Conservation (phyloP, 2,888 invertebrate species). For the Tillus elongatus region DNA sequence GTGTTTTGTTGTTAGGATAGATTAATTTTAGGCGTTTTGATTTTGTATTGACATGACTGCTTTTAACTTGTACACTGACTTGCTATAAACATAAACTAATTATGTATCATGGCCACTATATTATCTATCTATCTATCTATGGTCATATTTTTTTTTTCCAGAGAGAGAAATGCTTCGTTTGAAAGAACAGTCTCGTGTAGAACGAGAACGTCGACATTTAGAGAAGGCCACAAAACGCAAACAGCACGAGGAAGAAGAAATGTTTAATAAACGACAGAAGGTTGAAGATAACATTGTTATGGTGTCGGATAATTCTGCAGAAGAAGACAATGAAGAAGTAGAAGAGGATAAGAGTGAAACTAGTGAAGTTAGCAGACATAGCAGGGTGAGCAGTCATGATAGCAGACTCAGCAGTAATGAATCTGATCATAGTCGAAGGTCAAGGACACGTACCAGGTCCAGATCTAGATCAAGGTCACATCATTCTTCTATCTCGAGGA, state of each 20-base stretch:
- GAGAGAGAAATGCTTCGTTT: constrained; percentile 70
- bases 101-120: too few species aligned
- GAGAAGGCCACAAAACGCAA: constrained; percentile 37
- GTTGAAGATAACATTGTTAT: constrained; percentile 34
- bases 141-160: constrained; percentile 27
- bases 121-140: too few species aligned
- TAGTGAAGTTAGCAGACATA: constrained; percentile 8
- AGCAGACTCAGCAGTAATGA: constrained; percentile 1
- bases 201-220: constrained; percentile 61
- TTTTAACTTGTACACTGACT: too few species aligned
- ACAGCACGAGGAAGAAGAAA: constrained; percentile 33
- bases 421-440: not conserved
- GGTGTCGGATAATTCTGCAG: constrained; percentile 36
- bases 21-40: too few species aligned
- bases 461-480: not conserved
- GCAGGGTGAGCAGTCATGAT: not conserved
- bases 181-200: constrained; percentile 64
- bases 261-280: constrained; percentile 31
- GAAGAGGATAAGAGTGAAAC: constrained; percentile 29
- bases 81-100: not conserved
- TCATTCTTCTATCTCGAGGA: not conserved
- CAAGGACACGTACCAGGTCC: not conserved
- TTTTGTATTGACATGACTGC: too few species aligned
- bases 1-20: too few species aligned
- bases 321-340: constrained; percentile 31